Conservation (phyloP, 2,797 vertebrate genomes). For the Enteromius trimaculatus region DNA sequence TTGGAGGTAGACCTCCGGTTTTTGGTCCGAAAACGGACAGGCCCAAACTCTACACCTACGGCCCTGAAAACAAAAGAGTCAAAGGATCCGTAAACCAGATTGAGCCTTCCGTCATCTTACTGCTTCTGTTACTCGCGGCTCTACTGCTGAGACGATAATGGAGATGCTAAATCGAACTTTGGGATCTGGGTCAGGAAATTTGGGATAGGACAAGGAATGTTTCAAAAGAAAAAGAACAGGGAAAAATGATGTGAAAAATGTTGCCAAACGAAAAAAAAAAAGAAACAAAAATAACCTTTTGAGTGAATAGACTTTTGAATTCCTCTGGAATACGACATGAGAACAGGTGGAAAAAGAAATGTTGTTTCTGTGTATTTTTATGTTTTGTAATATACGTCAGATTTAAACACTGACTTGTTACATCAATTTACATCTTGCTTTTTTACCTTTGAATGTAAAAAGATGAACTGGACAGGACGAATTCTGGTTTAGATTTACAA, state of each 20-base stretch:
- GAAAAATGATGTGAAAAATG: slow-evolving; percentile 29
- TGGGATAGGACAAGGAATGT: slow-evolving; percentile 34
- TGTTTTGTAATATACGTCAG: slow-evolving; percentile 50
- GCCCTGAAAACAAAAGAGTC: slow-evolving; percentile 58
- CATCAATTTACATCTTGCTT: slow-evolving; percentile 23
- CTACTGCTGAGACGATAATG: slow-evolving; percentile 54
- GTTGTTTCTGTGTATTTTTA: slow-evolving; percentile 39
- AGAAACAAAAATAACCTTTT: neutral
- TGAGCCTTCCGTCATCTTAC: slow-evolving; percentile 39
- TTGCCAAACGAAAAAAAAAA: slow-evolving; percentile 56
- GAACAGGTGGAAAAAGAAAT: slow-evolving; percentile 14
- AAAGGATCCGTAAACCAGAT: slow-evolving; percentile 47
- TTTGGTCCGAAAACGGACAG: slow-evolving; percentile 59
- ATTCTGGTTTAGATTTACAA: slow-evolving; percentile 45
- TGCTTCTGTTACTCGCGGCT: slow-evolving; percentile 41
- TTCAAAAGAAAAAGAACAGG: slow-evolving; percentile 3
- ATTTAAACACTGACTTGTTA: slow-evolving; percentile 44
- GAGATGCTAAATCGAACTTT: slow-evolving; percentile 46
- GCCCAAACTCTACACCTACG: slow-evolving; percentile 50
- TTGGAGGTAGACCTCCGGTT: slow-evolving; percentile 47
- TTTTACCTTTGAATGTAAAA: slow-evolving; percentile 58
- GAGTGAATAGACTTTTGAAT: slow-evolving; percentile 47
- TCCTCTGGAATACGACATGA: slow-evolving; percentile 38
- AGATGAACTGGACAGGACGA: slow-evolving; percentile 24
- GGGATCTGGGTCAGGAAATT: slow-evolving; percentile 30